These are phyloP conservation scores for Drepana arcuata DNA, from an alignment of 1,140 invertebrate genomes.

Conservation along the genomic window DNA sequence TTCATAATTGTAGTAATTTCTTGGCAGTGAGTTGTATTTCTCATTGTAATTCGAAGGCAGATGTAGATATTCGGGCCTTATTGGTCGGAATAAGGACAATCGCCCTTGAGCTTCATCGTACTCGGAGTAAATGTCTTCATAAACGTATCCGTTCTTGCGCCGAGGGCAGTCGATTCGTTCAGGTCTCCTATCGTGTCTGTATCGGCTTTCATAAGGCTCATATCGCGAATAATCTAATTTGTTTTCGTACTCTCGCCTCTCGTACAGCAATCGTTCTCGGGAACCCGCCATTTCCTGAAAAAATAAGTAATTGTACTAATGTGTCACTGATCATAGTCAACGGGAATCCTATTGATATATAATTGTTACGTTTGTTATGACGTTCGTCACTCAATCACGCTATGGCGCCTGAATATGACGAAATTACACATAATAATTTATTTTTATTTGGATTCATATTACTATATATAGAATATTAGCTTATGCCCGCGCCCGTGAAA, in stretches of 20 bases:
- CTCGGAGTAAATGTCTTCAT: conserved; percentile 67
- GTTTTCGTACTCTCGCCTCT: conserved; percentile 36
- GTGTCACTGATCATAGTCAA: background rate
- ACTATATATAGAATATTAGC: no score
- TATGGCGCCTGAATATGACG: no score
- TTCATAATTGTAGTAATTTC: conserved; percentile 47
- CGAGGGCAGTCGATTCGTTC: conserved; percentile 25
- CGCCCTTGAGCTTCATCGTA: conserved; percentile 61
- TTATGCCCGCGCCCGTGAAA: no score
- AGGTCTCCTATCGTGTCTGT: conserved; percentile 19
- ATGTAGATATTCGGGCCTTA: conserved; percentile 64
- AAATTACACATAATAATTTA: conserved; percentile 5
- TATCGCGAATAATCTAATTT: conserved; percentile 29
- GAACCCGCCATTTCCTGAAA: conserved; percentile 58
- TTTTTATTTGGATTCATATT: conserved; percentile 1
- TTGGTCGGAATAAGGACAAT: conserved; percentile 62
- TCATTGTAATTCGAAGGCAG: conserved; percentile 46
- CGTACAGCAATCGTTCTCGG: conserved; percentile 50
- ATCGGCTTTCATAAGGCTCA: conserved; percentile 15
- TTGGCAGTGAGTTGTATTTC: conserved; percentile 54
- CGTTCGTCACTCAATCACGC: background rate
- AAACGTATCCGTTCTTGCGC: conserved; percentile 65
- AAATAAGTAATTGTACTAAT: conserved; percentile 19
- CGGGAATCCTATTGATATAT: conserved; percentile 5
- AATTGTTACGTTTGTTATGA: background rate